Conservation (phyloP, 2,888 invertebrate species). For the Heliconius aoede region DNA sequence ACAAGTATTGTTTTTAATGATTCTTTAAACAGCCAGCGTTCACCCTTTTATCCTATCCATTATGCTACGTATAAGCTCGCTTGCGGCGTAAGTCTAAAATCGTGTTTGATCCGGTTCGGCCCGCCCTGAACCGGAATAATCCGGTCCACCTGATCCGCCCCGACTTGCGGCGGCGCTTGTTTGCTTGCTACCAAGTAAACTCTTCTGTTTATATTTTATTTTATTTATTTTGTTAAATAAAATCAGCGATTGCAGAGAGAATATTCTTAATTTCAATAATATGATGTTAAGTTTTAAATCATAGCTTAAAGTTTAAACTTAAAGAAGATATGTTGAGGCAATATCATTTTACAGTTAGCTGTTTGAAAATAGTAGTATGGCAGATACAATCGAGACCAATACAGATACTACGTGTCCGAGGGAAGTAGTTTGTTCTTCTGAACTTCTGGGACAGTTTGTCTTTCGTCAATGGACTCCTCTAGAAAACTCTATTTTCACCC, state of each 20-base stretch:
- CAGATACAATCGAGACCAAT: not conserved
- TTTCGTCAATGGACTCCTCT: no score
- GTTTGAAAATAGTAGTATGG: no score
- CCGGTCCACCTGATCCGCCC: slow-evolving; percentile 78
- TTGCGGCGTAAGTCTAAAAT: slow-evolving; percentile 75
- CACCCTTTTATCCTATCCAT: slow-evolving; percentile 48
- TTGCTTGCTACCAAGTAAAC: slow-evolving; percentile 44
- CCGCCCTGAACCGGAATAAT: slow-evolving; percentile 77
- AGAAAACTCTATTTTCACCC: no score
- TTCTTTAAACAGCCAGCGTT: slow-evolving; percentile 33
- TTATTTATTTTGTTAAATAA: slow-evolving; percentile 16
- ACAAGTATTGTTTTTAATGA: slow-evolving; percentile 34
- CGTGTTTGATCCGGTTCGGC: slow-evolving; percentile 76
- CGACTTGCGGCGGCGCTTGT: slow-evolving; percentile 62
- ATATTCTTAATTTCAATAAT: not conserved
- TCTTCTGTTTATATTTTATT: slow-evolving; percentile 40
- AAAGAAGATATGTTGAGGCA: no score
- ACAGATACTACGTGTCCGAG: no score
- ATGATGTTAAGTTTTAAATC: no score
- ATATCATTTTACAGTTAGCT: no score
- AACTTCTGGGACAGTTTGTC: no score
- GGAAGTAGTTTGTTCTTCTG: no score
- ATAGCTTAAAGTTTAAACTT: no score
- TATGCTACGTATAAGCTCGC: slow-evolving; percentile 65
- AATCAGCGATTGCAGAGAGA: not conserved